phyloP scores from a whole-genome alignment of 1,140 invertebrate species.

The Procambarus clarkii region DNA sequence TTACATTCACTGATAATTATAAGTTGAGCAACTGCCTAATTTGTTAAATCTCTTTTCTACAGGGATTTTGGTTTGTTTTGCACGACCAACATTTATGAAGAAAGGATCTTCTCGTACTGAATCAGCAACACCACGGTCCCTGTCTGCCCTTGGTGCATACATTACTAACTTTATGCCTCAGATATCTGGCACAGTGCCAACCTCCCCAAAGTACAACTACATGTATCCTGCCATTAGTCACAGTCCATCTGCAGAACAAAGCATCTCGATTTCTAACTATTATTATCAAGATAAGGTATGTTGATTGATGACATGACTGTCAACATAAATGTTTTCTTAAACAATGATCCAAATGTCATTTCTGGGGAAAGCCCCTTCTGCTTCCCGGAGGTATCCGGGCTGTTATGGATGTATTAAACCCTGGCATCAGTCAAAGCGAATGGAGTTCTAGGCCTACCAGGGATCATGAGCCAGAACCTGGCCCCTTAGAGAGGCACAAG shows the following conservation, averaged over 20 bases:
- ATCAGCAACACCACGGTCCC: constrained; percentile 83
- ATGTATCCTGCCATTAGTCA: constrained; percentile 74
- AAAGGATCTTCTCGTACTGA: constrained; percentile 83
- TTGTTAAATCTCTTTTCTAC: constrained; percentile 17
- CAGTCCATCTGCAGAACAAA: constrained; percentile 74
- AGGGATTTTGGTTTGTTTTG: constrained; percentile 89
- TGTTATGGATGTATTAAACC: no score
- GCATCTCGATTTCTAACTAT: constrained; percentile 78
- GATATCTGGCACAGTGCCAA: constrained; percentile 62
- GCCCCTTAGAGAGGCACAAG: no score
- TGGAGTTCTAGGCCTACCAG: no score
- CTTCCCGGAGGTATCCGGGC: no score
- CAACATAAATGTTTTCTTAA: no score
- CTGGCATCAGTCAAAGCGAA: no score
- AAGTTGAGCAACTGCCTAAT: no score
- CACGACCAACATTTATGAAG: constrained; percentile 85
- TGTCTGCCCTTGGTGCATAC: constrained; percentile 84
- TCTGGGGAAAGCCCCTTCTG: no score
- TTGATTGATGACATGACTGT: not conserved
- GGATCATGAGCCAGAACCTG: no score
- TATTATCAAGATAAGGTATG: constrained; percentile 88
- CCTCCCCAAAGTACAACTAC: constrained; percentile 73
- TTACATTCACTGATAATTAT: no score
- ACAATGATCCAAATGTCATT: no score
- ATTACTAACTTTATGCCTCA: constrained; percentile 78